Base-by-base conservation (phyloP, 2,888 invertebrate species). In the Eucriotettix oculatus region DNA sequence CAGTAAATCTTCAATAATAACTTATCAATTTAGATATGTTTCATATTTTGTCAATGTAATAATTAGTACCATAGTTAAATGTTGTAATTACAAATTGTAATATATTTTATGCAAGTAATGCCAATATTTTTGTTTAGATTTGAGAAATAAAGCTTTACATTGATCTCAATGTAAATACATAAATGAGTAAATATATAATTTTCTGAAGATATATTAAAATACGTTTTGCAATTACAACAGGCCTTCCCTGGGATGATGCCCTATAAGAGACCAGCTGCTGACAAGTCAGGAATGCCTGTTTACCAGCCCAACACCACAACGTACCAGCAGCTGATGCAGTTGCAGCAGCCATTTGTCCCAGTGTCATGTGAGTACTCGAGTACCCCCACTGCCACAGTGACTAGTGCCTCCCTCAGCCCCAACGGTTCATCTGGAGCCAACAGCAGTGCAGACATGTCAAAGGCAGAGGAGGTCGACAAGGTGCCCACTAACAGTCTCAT, bases 281-380 rank as follows among this genome's bases (percentile, higher is more conserved):
- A 94, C 79, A 95, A 96, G 78, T 92, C 93, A 74, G 94, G 95
- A 74, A 83, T 96, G 75, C 95, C 95, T 72, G 90, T 96, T 71
- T 95, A 94, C 81, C 92, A 92, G 78, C 91, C 93, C 73, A 75
- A 75, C 69, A 84, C 85, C 73, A 89, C 90, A 73, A 90, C 92
- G 80, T 93, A 94, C 79, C 94, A 94, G 79, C 84, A 94, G 78
- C 88, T 94, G 86, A 91, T 91, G 81, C 84, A 90, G 72, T 84
- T 87, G 79, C 80, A 81, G 72, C 91, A 92, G 85, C 93, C 92
- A 77, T 93, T 91, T 83, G 92, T 93, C 86, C 92, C 93, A 85
- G 92, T 93, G 82, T 92, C 94, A 89, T 94, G 93, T 94, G 93
- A 95, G 93, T 92, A 89, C 87, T 82, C 84, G 80, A 81, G 48